Percentiles rank a stretch among this genome's conserved stretches.
These are phyloP conservation scores for Cyanoderma ruficeps DNA, from an alignment of 2,113 vertebrate genomes.

Conservation along the genomic window DNA sequence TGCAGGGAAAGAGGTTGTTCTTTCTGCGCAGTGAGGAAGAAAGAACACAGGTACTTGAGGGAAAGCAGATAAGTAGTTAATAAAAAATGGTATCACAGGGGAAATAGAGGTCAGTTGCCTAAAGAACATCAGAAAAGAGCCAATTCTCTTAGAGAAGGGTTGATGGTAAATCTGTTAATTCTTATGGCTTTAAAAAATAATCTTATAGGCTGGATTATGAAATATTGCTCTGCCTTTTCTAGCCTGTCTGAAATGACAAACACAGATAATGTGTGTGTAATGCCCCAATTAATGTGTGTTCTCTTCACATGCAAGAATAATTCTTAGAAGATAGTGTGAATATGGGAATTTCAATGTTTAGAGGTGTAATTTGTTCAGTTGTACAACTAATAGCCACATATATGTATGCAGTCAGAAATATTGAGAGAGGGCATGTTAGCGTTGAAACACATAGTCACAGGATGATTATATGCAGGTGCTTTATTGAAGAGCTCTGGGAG, in stretches of 20 bases:
- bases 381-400: not conserved
- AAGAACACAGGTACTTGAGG: not conserved
- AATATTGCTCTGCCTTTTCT: not conserved
- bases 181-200: not conserved
- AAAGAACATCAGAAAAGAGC: not conserved
- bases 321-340: not conserved
- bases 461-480: too few relatives aligned
- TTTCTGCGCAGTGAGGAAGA: not conserved
- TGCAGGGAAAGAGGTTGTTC: not conserved
- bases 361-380: not conserved
- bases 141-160: not conserved
- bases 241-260: not conserved
- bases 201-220: not conserved
- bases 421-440: too few relatives aligned
- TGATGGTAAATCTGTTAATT: not conserved
- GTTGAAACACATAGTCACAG: too few relatives aligned
- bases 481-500: too few relatives aligned
- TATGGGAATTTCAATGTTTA: not conserved
- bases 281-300: not conserved
- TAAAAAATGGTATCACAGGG: not conserved
- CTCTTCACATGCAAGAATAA: not conserved
- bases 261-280: not conserved
- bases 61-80: not conserved
- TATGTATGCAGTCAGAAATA: not conserved
- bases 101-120: not conserved